These are phyloP conservation scores for Metridium senile DNA, from an alignment of 92 coral and sea anemone genomes.

Conservation along the genomic window DNA sequence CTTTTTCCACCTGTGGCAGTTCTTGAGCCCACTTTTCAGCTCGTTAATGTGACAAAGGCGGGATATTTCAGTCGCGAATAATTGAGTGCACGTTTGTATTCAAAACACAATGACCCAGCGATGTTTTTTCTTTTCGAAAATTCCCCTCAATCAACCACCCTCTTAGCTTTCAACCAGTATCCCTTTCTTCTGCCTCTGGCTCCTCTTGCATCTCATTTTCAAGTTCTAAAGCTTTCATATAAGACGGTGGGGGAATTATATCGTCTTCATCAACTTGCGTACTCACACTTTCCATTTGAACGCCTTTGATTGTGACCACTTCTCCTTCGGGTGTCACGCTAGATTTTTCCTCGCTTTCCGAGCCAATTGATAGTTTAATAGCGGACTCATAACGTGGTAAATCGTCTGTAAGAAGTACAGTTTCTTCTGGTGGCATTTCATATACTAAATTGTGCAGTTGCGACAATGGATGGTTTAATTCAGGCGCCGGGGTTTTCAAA, in stretches of 20 bases:
- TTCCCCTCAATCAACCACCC: no score
- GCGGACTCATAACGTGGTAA: conserved; percentile 36
- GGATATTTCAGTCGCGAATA: no score
- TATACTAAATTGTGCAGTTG: conserved; percentile 23
- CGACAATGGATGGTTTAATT: conserved; percentile 23
- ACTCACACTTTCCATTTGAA: conserved; percentile 21
- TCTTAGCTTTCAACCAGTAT: conserved; percentile 22
- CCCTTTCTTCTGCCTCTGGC: conserved; percentile 16
- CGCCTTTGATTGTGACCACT: conserved; percentile 5
- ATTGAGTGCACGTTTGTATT: no score
- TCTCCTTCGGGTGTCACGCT: conserved; percentile 15
- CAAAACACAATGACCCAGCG: no score
- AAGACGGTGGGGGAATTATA: conserved; percentile 31
- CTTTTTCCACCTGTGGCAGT: no score
- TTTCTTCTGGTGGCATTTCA: not conserved
- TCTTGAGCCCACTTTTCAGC: no score
- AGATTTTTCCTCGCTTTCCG: conserved; percentile 1
- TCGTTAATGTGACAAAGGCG: no score
- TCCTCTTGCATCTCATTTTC: not conserved
- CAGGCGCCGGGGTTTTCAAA: conserved; percentile 28
- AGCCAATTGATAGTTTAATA: conserved; percentile 1
- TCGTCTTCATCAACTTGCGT: conserved; percentile 41
- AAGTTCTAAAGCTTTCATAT: conserved; percentile 14
- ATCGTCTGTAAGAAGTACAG: not conserved
- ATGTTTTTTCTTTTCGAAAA: no score